Base-by-base conservation (phyloP, 2,888 invertebrate genomes). In the Halictus ligatus region DNA sequence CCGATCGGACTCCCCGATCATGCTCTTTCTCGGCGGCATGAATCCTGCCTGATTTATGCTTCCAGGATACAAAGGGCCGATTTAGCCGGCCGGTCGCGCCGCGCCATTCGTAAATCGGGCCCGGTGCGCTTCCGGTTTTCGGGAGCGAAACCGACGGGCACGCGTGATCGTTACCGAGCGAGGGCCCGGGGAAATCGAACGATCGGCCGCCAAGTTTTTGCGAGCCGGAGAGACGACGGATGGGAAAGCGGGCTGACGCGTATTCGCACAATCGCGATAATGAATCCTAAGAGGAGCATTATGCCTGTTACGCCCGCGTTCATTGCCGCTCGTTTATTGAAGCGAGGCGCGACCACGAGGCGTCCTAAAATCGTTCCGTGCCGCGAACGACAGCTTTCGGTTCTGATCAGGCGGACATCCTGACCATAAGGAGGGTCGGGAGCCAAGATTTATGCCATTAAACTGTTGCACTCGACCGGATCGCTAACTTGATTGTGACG, bases 11-110 rank as follows among this genome's bases (percentile, higher is more conserved):
- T 35, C 75, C 54, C 71, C 43, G 82, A 89, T 81, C 75, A n/a
- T 67, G 35, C 74, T 67, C 46, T 60, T 4, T 8, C 43, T 75
- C 85, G 75, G 76, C 74, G 87, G 67, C 76, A 81, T 40, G 84
- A 72, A 81, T 79, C 75, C 54, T 73, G 54, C 60, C 71, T 89
- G 89, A 91, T 92, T 91, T 91, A 90, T 89, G 76, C 74, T 89
- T 91, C 88, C 89, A 90, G 88, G 88, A 87, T 87, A 81, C 78
- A 85, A 88, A 80, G 74, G 78, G 78, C 60, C 72, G 87, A 87
- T 86, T 87, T 81, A 87, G 75, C 76, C 46, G 29, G 29, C 29
- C 29, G 29, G 29, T 29, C 2, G 29, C 29, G 1, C 29, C 29
- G 69, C 7, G 80, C 73, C 77, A 82, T 75, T 83, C 29, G 75